Percentiles rank a stretch among this genome's conserved stretches.
These are phyloP conservation scores for Himantopus leucocephalus DNA, from an alignment of 2,113 vertebrate genomes.

Conservation along the genomic window DNA sequence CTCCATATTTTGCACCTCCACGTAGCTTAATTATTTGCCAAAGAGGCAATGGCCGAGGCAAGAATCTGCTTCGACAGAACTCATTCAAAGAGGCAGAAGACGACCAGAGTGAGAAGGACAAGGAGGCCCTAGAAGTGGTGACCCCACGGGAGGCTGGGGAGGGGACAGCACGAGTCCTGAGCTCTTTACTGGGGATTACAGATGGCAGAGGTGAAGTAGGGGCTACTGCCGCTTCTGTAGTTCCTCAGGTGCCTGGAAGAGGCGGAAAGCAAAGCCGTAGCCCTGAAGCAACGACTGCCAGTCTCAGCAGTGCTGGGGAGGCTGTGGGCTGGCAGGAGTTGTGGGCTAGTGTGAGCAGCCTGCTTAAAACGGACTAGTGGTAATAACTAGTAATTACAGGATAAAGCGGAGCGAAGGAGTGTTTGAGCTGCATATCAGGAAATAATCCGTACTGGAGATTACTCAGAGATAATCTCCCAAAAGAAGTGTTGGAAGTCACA, in stretches of 20 bases:
- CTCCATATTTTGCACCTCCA: neutral
- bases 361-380: neutral
- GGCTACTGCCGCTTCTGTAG: neutral
- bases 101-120: accelerated
- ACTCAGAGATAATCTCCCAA: neutral
- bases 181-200: neutral
- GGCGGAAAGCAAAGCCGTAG: neutral
- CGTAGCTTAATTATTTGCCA: neutral
- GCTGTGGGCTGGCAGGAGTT: neutral
- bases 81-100: neutral
- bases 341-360: neutral
- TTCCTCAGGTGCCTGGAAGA: neutral
- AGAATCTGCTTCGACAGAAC: neutral
- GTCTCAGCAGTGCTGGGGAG: accelerated
- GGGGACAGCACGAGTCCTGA: neutral
- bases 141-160: neutral
- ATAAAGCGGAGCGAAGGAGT: neutral
- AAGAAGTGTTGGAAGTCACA: neutral
- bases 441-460: neutral
- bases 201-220: neutral
- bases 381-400: neutral
- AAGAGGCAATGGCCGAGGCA: neutral
- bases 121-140: neutral
- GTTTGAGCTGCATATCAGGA: neutral
- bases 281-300: accelerated